Base-by-base conservation (phyloP, 2,888 invertebrate genomes). In the Drosophila pseudotakahashii region DNA sequence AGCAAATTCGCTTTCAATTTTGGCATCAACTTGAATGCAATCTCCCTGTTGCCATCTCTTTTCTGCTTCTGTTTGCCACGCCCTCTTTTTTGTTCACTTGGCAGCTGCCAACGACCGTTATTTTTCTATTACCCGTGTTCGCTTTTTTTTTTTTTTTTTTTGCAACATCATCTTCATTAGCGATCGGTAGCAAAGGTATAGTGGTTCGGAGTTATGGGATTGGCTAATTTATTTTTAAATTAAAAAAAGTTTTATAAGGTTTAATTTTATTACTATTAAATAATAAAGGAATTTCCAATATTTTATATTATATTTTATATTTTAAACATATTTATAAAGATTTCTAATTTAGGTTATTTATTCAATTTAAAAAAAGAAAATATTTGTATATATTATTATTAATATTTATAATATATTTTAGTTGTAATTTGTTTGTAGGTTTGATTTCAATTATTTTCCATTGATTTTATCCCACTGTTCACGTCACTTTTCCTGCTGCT, bases 81-180 rank as follows among this genome's bases (percentile, higher is more conserved):
- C 87, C 87, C 59, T 59, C 26, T 52, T 41, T 59, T 13, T 57
- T 16, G 16, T 41, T n/a, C 30, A 44, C 47, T 23, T 50, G 53
- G 54, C 60, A 52, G 39, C 75, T 61, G 53, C 64, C 64, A 85
- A 79, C 77, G 79, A 79, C 57, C 85, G 75, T 67, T 61, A 77
- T 71, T 55, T 71, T 55, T 55, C 53, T 71, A 54, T 73, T 70
- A 54, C 32, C 44, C n/a, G 41, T 52, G 37, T 70, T 71, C 39
- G 39, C 10, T n/a, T n/a, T 19, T 2, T 19, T 19, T 19, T 19
- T 19, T 19, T 26, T 26, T 30, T 57, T 58, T 30, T 86, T 70
- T 81, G 81, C 81, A 88, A 85, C 79, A 85, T 82, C 81, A 82
- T 82, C 86, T 82, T 88, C 86, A 88, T 82, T 82, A 88, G 53